Evolutionary conservation across 2,888 invertebrate species (phyloP).

Genomic region (Tipula confusa): DNA sequence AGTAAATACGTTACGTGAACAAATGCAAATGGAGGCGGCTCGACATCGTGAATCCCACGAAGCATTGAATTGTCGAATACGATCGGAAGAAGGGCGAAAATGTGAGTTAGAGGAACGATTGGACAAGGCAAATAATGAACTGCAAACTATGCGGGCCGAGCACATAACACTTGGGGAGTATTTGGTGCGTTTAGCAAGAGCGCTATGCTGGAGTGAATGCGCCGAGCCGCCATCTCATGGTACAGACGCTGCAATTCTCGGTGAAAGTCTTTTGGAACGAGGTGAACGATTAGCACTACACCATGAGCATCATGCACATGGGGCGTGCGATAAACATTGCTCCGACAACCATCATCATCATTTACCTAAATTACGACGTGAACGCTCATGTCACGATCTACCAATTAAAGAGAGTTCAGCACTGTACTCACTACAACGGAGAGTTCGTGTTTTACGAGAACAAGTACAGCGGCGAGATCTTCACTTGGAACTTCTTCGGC

Average conservation of each 20-base stretch:
- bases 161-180: slow-evolving; percentile 63
- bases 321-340: slow-evolving; percentile 40
- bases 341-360: slow-evolving; percentile 39
- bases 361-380: slow-evolving; percentile 63
- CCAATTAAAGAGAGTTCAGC: slow-evolving; percentile 78
- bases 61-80: slow-evolving; percentile 61
- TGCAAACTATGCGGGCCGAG: slow-evolving; percentile 57
- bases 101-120: slow-evolving; percentile 68
- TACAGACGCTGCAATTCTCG: slow-evolving; percentile 48
- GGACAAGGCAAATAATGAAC: slow-evolving; percentile 74
- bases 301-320: slow-evolving; percentile 42
- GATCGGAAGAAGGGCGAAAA: slow-evolving; percentile 63
- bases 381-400: slow-evolving; percentile 74
- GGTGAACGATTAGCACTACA: slow-evolving; percentile 63
- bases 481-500: slow-evolving; percentile 81
- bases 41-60: slow-evolving; percentile 56
- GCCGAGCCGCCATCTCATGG: slow-evolving; percentile 46
- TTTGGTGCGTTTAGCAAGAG: slow-evolving; percentile 75
- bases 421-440: slow-evolving; percentile 85
- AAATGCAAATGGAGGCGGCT: slow-evolving; percentile 66
- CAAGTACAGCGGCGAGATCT: slow-evolving; percentile 88
- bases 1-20: slow-evolving; percentile 70
- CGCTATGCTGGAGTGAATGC: slow-evolving; percentile 57
- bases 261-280: slow-evolving; percentile 77
- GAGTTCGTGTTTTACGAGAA: slow-evolving; percentile 79